Base-by-base conservation (phyloP, 2,797 vertebrate genomes). In the Picus viridis region DNA sequence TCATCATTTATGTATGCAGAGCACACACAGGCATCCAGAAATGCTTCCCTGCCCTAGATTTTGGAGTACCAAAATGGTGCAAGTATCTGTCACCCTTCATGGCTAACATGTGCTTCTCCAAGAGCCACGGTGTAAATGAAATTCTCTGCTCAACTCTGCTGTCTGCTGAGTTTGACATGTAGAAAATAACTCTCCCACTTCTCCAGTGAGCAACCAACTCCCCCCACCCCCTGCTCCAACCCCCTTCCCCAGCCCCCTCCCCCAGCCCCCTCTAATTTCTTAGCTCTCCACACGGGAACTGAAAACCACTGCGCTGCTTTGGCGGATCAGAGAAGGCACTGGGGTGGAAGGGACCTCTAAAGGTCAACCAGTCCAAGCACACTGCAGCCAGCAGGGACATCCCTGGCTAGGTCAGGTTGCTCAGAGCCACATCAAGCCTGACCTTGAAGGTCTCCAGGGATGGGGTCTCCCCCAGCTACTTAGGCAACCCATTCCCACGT, bases 41-140 rank as follows among this genome's bases (percentile, higher is more conserved):
- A 96, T 94, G 43, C 59, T 93, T 90, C 75, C 23, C 78, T 92
- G 84, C 22, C 90, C 88, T 94, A 91, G 59, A 92, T 96, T 93
- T 92, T 47, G 34, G 32, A 89, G 49, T 77, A 94, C 85, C 79
- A 85, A 77, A 94, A 77, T 43, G 29, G 51, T 83, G 94, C 90
- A 79, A 91, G 30, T 73, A 65, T 90, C 67, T 95, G 64, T 92
- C 80, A 86, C 88, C 88, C 89, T 88, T 79, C 64, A 32, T 59
- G 47, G n/a, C 62, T 93, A 12, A 65, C 77, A 75, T 54, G 75
- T 5, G 17, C 29, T 86, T 90, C 81, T 77, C 68, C 72, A 91
- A 73, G 78, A 95, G 58, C 64, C 88, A 57, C 43, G 72, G 88
- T 76, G 90, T 69, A 93, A 94, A 96, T 76, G 56, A 95, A 93